These are phyloP conservation scores for Sakesphorus luctuosus DNA, from an alignment of 2,113 vertebrate genomes.

Conservation along the genomic window DNA sequence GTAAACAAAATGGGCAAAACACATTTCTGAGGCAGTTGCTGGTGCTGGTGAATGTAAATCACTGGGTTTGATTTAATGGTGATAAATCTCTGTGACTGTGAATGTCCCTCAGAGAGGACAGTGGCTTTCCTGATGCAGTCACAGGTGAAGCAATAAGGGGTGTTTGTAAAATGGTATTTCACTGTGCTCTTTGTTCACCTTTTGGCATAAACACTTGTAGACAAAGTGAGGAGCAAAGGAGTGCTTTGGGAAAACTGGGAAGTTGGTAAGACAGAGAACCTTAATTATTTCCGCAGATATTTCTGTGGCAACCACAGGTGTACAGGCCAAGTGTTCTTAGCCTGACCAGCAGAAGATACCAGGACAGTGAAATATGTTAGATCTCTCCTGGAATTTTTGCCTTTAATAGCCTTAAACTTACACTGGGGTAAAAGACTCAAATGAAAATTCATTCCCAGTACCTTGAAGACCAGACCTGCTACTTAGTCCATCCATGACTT, in stretches of 20 bases:
- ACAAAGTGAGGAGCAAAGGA: background rate
- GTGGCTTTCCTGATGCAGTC: background rate
- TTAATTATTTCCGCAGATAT: background rate
- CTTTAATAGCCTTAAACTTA: background rate
- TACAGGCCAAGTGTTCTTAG: background rate
- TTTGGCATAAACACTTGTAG: background rate
- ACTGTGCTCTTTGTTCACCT: background rate
- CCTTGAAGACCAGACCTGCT: background rate
- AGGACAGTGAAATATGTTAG: background rate
- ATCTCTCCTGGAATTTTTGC: background rate
- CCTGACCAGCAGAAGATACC: background rate
- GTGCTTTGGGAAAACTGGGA: background rate
- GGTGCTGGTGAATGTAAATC: background rate
- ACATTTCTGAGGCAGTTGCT: background rate
- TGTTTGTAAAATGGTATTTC: background rate
- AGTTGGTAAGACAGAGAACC: background rate
- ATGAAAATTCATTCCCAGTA: background rate
- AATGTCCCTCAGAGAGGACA: background rate
- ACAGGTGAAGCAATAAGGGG: background rate
- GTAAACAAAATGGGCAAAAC: background rate
- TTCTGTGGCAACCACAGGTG: background rate
- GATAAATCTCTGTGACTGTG: fast-evolving
- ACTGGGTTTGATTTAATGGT: background rate
- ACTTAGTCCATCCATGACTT: background rate
- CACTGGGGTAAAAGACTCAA: background rate